Percentiles rank a stretch among this genome's conserved stretches.
These are phyloP conservation scores for Archips xylosteana DNA, from an alignment of 2,888 invertebrate genomes.

Conservation along the genomic window DNA sequence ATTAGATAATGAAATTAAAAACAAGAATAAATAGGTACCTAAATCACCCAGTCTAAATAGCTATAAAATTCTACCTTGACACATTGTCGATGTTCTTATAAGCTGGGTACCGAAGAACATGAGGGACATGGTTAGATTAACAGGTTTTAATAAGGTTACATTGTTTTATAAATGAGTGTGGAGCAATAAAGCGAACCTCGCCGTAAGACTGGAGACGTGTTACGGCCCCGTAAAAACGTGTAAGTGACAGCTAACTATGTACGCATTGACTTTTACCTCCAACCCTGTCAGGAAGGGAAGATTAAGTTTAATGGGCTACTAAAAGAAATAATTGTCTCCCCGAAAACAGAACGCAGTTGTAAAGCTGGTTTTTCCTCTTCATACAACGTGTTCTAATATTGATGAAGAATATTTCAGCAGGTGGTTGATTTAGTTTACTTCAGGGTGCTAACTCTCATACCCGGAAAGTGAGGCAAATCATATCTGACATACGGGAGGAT, in stretches of 20 bases:
- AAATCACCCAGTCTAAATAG: no score
- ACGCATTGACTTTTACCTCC: constrained; percentile 70
- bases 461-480: no score
- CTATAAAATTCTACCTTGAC: neutral
- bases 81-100: neutral
- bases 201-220: constrained; percentile 55
- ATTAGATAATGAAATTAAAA: no score
- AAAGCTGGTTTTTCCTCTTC: neutral
- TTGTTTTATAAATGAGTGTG: constrained; percentile 53
- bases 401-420: no score
- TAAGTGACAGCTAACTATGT: constrained; percentile 67
- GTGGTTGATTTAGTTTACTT: no score
- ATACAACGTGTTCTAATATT: no score
- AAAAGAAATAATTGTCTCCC: neutral
- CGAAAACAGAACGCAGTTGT: neutral
- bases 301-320: constrained; percentile 38
- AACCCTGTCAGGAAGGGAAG: constrained; percentile 54
- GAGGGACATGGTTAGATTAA: constrained; percentile 18
- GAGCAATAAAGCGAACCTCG: constrained; percentile 56
- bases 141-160: constrained; percentile 40
- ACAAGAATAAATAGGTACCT: no score
- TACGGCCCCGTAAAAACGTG: constrained; percentile 72
- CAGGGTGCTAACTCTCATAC: no score
- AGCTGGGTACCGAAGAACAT: neutral
- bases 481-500: no score